Percentiles rank a stretch among this genome's conserved stretches.
Conservation (phyloP, 35 echinoderm and acorn worm genomes). For the Heliocidaris tuberculata region DNA sequence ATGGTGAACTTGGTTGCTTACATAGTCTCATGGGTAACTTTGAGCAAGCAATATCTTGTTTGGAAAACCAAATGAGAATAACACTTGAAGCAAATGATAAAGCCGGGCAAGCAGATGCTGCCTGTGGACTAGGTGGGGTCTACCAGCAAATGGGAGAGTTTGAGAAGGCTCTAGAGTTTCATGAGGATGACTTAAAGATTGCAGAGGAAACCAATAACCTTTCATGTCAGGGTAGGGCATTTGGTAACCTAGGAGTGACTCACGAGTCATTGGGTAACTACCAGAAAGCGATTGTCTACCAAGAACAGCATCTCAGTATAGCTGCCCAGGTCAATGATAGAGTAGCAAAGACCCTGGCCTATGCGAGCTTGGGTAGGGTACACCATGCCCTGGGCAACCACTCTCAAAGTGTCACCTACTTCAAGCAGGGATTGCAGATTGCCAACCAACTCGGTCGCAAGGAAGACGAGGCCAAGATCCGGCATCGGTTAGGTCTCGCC, state of each 20-base stretch:
- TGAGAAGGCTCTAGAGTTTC: slow-evolving; percentile 89
- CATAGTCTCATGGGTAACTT: slow-evolving; percentile 98
- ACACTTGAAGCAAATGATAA: slow-evolving; percentile 84
- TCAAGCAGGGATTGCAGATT: slow-evolving; percentile 96
- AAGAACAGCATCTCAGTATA: slow-evolving; percentile 98
- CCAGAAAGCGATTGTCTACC: slow-evolving; percentile 97
- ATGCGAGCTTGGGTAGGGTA: slow-evolving; percentile 87
- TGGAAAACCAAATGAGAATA: slow-evolving; percentile 86
- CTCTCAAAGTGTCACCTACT: slow-evolving; percentile 87
- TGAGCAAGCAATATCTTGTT: slow-evolving; percentile 97
- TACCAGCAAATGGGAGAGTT: slow-evolving; percentile 95
- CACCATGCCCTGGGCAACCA: slow-evolving; percentile 92
- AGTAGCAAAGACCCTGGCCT: slow-evolving; percentile 87
- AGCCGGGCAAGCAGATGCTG: slow-evolving; percentile 82
- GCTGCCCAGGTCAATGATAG: slow-evolving; percentile 94
- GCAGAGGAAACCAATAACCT: slow-evolving; percentile 86
- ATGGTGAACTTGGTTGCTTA: slow-evolving; percentile 93
- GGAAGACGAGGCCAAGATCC: slow-evolving; percentile 96
- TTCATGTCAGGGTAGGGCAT: slow-evolving; percentile 89
- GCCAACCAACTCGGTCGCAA: slow-evolving; percentile 89
- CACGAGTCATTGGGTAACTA: slow-evolving; percentile 96
- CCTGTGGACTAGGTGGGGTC: slow-evolving; percentile 92
- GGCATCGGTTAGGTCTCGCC: slow-evolving; percentile 89
- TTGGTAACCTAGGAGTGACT: slow-evolving; percentile 94
- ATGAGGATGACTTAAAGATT: slow-evolving; percentile 89